These are phyloP conservation scores for Phataginus tetradactyla DNA, from an alignment of 2,797 vertebrate species.

Conservation along the genomic window DNA sequence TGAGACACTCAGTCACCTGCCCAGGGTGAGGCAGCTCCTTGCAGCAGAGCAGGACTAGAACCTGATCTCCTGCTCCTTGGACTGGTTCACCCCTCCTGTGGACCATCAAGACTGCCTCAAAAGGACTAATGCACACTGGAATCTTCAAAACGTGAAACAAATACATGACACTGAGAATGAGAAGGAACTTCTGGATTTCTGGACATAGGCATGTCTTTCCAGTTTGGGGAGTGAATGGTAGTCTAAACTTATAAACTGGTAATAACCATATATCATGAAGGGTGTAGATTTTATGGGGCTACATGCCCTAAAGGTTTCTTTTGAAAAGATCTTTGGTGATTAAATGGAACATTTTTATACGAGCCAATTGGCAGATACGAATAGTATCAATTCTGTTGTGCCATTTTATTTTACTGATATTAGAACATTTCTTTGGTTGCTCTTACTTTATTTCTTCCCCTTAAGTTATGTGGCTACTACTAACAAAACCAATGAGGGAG, in stretches of 20 bases:
- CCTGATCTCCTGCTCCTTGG: not conserved
- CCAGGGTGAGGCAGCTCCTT: not conserved
- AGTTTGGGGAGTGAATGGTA: not conserved
- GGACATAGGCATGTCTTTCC: not conserved
- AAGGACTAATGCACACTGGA: not conserved
- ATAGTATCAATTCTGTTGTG: not conserved
- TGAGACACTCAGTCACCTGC: not conserved
- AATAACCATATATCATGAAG: not conserved
- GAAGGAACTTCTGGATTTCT: not conserved
- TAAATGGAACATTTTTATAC: not conserved
- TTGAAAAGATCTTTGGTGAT: not conserved
- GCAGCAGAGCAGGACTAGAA: not conserved
- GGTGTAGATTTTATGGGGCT: not conserved
- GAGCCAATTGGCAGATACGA: not conserved
- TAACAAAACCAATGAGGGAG: constrained; percentile 13
- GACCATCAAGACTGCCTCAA: not conserved
- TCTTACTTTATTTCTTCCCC: not conserved
- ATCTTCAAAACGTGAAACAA: not conserved
- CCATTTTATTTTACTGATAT: not conserved
- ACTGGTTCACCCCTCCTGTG: too few relatives aligned
- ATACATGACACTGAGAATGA: not conserved
- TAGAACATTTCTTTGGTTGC: not conserved
- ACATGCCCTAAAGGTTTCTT: not conserved
- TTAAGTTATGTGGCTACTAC: not conserved
- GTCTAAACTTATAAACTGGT: not conserved